These are phyloP conservation scores for Rhamphomyia laevipes DNA, from an alignment of 2,888 invertebrate species.

Conservation along the genomic window DNA sequence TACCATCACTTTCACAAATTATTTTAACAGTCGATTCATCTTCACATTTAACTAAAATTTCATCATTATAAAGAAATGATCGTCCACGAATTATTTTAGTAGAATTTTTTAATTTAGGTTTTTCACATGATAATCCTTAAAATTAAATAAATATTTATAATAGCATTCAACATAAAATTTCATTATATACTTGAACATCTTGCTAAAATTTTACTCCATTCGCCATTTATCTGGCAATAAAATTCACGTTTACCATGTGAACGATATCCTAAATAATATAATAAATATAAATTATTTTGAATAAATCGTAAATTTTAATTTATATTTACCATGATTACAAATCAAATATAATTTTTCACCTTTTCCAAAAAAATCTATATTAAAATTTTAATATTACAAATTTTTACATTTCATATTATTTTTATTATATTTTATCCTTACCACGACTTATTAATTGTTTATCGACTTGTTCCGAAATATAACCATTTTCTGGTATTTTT, in stretches of 20 bases:
- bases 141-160: too few relatives aligned
- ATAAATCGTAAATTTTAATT: background rate
- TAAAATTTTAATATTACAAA: too few relatives aligned
- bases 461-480: background rate
- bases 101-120: constrained; percentile 36
- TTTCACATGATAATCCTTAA: constrained; percentile 41
- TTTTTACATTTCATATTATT: too few relatives aligned
- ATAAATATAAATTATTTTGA: background rate
- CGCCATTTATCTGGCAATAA: constrained; percentile 30
- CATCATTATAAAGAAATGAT: constrained; percentile 41
- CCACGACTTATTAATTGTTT: too few relatives aligned
- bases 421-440: too few relatives aligned
- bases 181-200: constrained; percentile 40
- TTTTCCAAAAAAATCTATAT: too few relatives aligned
- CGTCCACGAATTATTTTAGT: constrained; percentile 36
- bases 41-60: constrained; percentile 29
- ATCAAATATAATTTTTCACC: too few relatives aligned
- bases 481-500: background rate
- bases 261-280: background rate
- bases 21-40: constrained; percentile 11
- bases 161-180: background rate
- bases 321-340: too few relatives aligned
- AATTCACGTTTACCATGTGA: background rate
- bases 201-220: constrained; percentile 41
- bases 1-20: constrained; percentile 30